Conservation (phyloP, 2,113 vertebrate species). For the Misgurnus mizolepis region DNA sequence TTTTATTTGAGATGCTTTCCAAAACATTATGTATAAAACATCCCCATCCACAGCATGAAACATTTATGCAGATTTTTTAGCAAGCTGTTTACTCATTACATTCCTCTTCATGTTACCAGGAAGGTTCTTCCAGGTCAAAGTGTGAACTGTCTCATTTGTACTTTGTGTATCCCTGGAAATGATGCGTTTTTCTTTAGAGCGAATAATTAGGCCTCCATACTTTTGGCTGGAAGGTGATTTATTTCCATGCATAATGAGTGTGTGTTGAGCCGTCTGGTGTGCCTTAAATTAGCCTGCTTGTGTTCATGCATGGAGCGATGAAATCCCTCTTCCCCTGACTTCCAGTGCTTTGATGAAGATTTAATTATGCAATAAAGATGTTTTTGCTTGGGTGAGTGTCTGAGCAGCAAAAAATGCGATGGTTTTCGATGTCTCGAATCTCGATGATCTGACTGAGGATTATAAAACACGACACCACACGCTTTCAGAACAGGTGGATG, state of each 20-base stretch:
- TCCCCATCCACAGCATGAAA: no score
- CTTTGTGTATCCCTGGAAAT: constrained; percentile 17
- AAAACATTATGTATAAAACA: no score
- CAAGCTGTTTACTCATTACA: neutral
- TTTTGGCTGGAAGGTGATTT: constrained; percentile 34
- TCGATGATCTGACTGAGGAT: constrained; percentile 23
- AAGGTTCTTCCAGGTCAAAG: constrained; percentile 13
- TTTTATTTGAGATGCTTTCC: no score
- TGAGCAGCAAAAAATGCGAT: constrained; percentile 30
- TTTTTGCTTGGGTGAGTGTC: constrained; percentile 9
- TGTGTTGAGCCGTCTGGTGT: constrained; percentile 29
- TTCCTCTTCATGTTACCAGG: no score
- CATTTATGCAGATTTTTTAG: no score
- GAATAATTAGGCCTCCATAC: constrained; percentile 16
- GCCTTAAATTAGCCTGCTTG: constrained; percentile 43
- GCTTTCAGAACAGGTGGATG: neutral
- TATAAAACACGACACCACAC: constrained; percentile 20
- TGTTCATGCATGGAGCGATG: constrained; percentile 14
- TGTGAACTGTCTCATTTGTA: neutral
- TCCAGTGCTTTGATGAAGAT: constrained; percentile 50
- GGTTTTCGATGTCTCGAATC: constrained; percentile 41
- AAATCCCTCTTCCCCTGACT: constrained; percentile 32
- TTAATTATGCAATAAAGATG: constrained; percentile 52
- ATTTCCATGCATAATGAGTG: constrained; percentile 40
- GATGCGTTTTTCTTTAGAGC: constrained; percentile 10